These are phyloP conservation scores for Frankliniella fusca DNA, from an alignment of 2,888 invertebrate genomes.

Conservation along the genomic window DNA sequence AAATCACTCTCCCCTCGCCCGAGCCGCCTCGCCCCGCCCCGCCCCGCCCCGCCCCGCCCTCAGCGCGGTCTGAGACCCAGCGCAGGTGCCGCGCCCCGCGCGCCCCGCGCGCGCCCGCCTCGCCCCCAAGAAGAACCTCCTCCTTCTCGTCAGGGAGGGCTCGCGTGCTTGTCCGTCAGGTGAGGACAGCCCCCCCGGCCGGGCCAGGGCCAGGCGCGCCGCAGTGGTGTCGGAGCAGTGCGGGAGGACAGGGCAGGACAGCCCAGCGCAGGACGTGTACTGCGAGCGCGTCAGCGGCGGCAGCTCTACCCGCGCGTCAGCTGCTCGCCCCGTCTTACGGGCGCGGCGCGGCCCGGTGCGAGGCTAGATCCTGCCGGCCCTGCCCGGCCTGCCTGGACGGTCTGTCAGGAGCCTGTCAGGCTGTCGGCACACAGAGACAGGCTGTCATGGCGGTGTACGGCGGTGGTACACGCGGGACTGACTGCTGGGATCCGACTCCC, in stretches of 20 bases:
- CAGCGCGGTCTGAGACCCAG: neutral
- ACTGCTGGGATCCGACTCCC: too few relatives aligned
- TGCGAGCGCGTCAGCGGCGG: neutral
- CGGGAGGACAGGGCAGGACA: neutral
- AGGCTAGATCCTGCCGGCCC: too few relatives aligned
- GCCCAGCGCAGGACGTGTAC: neutral
- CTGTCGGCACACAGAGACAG: slow-evolving; percentile 5
- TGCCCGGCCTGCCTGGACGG: too few relatives aligned
- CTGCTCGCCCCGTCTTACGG: neutral
- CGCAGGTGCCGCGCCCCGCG: neutral
- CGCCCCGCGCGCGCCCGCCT: neutral
- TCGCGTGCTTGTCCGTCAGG: slow-evolving; percentile 1
- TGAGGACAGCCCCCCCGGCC: neutral
- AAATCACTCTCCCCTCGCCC: too few relatives aligned
- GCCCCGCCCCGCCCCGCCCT: neutral
- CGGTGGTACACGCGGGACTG: neutral
- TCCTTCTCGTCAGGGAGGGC: neutral
- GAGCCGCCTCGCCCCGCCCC: too few relatives aligned
- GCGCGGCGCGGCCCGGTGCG: too few relatives aligned
- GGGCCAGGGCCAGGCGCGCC: neutral
- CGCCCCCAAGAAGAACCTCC: neutral
- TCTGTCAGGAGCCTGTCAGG: neutral
- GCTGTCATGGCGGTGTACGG: neutral
- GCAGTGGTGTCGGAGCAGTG: neutral
- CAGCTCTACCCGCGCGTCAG: neutral